Evolutionary conservation across 2,888 invertebrate genomes (phyloP), one percentile per base, ranked within the genome.

Genomic region (Rhagium mordax): DNA sequence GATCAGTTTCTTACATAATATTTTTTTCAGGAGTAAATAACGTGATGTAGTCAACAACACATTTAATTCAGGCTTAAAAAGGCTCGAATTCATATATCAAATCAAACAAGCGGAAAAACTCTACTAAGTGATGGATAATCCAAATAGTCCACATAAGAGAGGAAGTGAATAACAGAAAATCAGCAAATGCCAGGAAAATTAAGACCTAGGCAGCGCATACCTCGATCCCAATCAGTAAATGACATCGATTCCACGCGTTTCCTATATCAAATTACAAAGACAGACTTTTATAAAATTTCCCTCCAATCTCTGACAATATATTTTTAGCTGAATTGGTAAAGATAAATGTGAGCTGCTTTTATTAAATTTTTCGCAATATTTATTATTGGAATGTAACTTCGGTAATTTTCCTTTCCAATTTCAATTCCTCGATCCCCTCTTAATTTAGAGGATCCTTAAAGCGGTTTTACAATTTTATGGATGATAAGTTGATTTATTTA

Each of bases 241-340:
- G 71, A 71, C 71, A 74, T 76, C 71, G 69, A 76, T 67, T 68
- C 48, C 67, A 70, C 65, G 65, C 65, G 47, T 61, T 69, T 70
- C 62, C 68, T 24, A 70, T 74, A 74, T 76, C 71, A 70, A 74
- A 74, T 76, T 76, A 76, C 64, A 47, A 21, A 69, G 69, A 65
- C 64, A 64, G 49, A 51, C 24, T 27, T 64, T 68, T 67, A 75
- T 75, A 70, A 71, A 53, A 53, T 72, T 74, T 72, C 71, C 60
- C 68, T 65, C 33, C 16, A 16, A 48, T 49, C 15, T 53, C 67
- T 62, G 64, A 62, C 21, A 62, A 64, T 27, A 74, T 57, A 47
- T 65, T 72, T 71, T 61, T 57, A 53, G 62, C 53, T 47, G 64
- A 70, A 70, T 75, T 67, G 71, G 61, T 61, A 29, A 59, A 72